These are phyloP conservation scores for Pterostichus madidus DNA, from an alignment of 2,888 invertebrate species.

Conservation along the genomic window DNA sequence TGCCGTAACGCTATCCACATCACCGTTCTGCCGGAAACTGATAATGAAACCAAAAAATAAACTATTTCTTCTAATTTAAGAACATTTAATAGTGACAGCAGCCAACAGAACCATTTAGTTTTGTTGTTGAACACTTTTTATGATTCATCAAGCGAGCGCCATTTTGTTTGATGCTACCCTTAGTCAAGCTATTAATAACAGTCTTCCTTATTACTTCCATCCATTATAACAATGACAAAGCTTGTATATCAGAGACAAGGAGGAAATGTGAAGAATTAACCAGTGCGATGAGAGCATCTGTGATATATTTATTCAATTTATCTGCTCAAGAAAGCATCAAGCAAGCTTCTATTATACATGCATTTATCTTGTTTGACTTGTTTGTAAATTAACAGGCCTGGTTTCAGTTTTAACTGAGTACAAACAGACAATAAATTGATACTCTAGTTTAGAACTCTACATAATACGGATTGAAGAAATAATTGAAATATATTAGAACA, in stretches of 20 bases:
- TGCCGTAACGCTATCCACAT: too few relatives aligned
- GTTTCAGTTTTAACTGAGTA: too few relatives aligned
- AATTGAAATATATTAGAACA: too few relatives aligned
- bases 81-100: too few relatives aligned
- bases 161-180: slow-evolving; percentile 1
- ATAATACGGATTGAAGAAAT: background rate
- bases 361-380: slow-evolving; percentile 6
- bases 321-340: background rate
- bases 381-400: too few relatives aligned
- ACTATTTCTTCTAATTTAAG: too few relatives aligned
- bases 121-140: too few relatives aligned
- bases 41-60: too few relatives aligned
- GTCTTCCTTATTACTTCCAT: slow-evolving; percentile 19
- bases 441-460: too few relatives aligned
- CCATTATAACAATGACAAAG: slow-evolving; percentile 4
- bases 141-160: background rate
- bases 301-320: slow-evolving; percentile 35
- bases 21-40: too few relatives aligned
- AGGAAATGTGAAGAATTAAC: slow-evolving; percentile 15
- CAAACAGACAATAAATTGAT: too few relatives aligned
- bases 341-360: slow-evolving; percentile 1
- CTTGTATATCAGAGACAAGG: background rate
- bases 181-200: slow-evolving; percentile 15
- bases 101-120: too few relatives aligned
- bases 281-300: background rate